These are phyloP conservation scores for Sternarchorhynchus goeldii DNA, from an alignment of 2,797 vertebrate genomes.

Conservation along the genomic window DNA sequence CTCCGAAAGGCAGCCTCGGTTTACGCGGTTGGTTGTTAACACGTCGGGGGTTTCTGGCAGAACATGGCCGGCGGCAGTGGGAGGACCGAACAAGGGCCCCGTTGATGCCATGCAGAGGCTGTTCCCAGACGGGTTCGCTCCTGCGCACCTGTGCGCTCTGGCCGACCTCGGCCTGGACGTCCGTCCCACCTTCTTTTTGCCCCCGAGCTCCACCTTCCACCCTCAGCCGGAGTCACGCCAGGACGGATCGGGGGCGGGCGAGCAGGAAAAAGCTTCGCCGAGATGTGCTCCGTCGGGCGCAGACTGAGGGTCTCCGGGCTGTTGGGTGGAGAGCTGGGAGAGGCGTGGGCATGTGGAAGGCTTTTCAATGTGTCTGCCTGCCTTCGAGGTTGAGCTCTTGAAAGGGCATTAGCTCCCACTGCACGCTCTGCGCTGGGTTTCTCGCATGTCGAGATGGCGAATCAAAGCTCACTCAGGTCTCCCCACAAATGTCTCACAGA, in stretches of 20 bases:
- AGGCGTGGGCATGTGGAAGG: background rate
- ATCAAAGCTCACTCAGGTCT: slow-evolving; percentile 69
- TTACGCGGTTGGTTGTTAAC: slow-evolving; percentile 53
- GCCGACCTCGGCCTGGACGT: slow-evolving; percentile 20
- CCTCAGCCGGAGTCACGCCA: background rate
- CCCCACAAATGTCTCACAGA: slow-evolving; percentile 76
- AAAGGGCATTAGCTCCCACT: slow-evolving; percentile 76
- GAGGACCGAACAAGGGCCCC: slow-evolving; percentile 57
- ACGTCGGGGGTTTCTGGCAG: slow-evolving; percentile 40
- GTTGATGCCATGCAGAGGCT: slow-evolving; percentile 58
- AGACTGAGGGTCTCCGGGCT: background rate
- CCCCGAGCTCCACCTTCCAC: background rate
- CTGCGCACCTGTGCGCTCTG: slow-evolving; percentile 1
- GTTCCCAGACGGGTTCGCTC: slow-evolving; percentile 24
- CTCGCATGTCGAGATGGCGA: slow-evolving; percentile 70
- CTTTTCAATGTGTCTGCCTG: slow-evolving; percentile 27
- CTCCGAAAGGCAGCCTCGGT: slow-evolving; percentile 53
- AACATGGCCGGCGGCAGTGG: slow-evolving; percentile 26
- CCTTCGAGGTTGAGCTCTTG: slow-evolving; percentile 46
- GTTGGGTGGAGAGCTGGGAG: slow-evolving; percentile 26
- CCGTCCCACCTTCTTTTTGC: slow-evolving; percentile 3
- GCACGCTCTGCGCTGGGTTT: slow-evolving; percentile 71
- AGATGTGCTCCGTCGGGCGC: background rate
- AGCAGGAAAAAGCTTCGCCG: background rate
- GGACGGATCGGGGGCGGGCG: background rate